phyloP scores from a whole-genome alignment of 30 jellyfish, hydroid and myxozoan species.

The Cassiopea andromeda region DNA sequence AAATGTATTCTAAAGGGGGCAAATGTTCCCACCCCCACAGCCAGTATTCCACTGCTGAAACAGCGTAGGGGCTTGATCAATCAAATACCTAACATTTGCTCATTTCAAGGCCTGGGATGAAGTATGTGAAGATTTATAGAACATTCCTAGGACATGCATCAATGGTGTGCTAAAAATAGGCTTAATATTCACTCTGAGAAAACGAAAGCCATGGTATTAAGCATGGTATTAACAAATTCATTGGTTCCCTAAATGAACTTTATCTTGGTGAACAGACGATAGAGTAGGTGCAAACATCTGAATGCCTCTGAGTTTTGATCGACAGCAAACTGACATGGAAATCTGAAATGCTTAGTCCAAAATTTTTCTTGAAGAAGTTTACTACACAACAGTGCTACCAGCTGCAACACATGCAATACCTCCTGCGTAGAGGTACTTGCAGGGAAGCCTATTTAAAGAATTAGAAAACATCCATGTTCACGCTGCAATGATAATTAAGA shows the following conservation, averaged over 20 bases:
- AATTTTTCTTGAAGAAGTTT: constrained; percentile 8
- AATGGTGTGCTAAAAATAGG: constrained; percentile 33
- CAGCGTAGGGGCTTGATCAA: too few relatives aligned
- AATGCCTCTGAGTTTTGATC: constrained; percentile 2
- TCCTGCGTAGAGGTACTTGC: constrained; percentile 19
- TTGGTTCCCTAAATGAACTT: constrained; percentile 11
- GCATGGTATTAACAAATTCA: neutral
- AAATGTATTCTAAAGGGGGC: too few relatives aligned
- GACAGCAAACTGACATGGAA: constrained; percentile 5
- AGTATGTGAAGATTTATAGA: constrained; percentile 28
- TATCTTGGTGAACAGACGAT: neutral
- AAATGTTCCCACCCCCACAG: too few relatives aligned
- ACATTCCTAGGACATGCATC: constrained; percentile 9
- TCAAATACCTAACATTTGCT: too few relatives aligned
- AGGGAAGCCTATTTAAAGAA: constrained; percentile 27
- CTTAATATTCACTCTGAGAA: constrained; percentile 22
- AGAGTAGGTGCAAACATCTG: constrained; percentile 5
- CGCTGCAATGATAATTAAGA: constrained; percentile 35
- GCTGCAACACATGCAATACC: constrained; percentile 14
- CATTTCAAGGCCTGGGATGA: too few relatives aligned
- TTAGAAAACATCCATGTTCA: constrained; percentile 28
- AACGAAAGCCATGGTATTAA: constrained; percentile 33
- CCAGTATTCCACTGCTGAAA: too few relatives aligned
- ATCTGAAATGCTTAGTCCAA: neutral
- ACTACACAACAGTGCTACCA: constrained; percentile 29